These are phyloP conservation scores for Lasiurus cinereus DNA, from an alignment of 2,113 vertebrate species.

Conservation along the genomic window DNA sequence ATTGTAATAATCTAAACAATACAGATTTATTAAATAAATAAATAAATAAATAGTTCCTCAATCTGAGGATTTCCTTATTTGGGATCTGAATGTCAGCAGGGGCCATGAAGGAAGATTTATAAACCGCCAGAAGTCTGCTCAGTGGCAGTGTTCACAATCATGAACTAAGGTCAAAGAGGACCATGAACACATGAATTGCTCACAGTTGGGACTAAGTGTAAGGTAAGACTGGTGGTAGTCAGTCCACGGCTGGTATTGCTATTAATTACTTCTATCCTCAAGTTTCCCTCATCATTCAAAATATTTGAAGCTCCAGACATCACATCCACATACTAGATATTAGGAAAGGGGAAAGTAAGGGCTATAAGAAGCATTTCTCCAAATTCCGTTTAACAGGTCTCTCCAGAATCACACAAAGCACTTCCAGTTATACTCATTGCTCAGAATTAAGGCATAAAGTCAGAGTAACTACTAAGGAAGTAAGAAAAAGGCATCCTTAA, in stretches of 20 bases:
- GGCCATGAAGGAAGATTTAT: not conserved
- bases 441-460: not conserved
- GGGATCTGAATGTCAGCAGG: not conserved
- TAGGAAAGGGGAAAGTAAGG: not conserved
- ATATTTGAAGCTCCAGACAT: not conserved
- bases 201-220: not conserved
- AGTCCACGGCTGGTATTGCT: not conserved
- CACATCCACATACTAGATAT: not conserved
- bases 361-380: not conserved
- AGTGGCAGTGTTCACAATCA: not conserved
- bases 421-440: not conserved
- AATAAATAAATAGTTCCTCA: not conserved
- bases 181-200: not conserved
- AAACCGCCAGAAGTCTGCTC: not conserved
- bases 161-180: not conserved
- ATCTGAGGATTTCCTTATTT: not conserved
- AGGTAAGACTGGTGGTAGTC: not conserved
- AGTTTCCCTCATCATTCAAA: not conserved
- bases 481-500: constrained; percentile 8
- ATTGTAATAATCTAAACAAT: too few species aligned
- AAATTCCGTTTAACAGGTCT: not conserved
- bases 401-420: not conserved
- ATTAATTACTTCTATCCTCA: not conserved
- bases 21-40: too few species aligned
- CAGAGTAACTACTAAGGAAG: not conserved